Evolutionary conservation across 1,140 invertebrate genomes (phyloP), one percentile per base, ranked within the genome.

Genomic region (Drosophila kohkoa): DNA sequence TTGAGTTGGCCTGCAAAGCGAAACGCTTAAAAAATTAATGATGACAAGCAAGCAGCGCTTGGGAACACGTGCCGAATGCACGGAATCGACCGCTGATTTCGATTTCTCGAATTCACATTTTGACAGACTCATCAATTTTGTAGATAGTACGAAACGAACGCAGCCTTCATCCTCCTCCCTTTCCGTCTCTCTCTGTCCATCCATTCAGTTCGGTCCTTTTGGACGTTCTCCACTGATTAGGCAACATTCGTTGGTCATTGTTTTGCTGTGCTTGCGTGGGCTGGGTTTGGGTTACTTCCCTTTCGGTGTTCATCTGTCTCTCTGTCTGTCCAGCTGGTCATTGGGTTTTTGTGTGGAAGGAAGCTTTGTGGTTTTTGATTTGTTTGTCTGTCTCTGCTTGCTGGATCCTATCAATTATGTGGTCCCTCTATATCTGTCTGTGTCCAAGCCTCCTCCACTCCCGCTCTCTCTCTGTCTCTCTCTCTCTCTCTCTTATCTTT

Each of bases 61-160:
- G 72, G 49, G 46, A 87, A 88, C 83, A 88, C 83, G 83, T 88
- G 85, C 83, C 83, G 51, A 13, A 41, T 57, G 54, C 57, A 25
- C 30, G 11, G 46, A 16, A 45, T 32, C 35, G 45, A 48, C 10
- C 28, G 48, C 32, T 30, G 28, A 52, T 77, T 20, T 35, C 35
- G 15, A 15, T 45, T 20, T 64, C 67, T 66, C 81, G 85, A 82
- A 91, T 90, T 91, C 89, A 83, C 89, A 90, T 91, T 91, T 91
- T 91, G 89, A 91, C 89, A 91, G 89, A 88, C 90, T 91, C 89
- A 91, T 91, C 89, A 91, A 91, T 91, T 91, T 91, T 91, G 86
- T 91, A 91, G 89, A 91, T 91, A 91, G 75, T 15, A 38, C 38
- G 57, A 49, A 46, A 25, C 38, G 58, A 71, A 54, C 32, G 48